These are phyloP conservation scores for Orthosia gracilis DNA, from an alignment of 2,888 invertebrate species.

Conservation along the genomic window DNA sequence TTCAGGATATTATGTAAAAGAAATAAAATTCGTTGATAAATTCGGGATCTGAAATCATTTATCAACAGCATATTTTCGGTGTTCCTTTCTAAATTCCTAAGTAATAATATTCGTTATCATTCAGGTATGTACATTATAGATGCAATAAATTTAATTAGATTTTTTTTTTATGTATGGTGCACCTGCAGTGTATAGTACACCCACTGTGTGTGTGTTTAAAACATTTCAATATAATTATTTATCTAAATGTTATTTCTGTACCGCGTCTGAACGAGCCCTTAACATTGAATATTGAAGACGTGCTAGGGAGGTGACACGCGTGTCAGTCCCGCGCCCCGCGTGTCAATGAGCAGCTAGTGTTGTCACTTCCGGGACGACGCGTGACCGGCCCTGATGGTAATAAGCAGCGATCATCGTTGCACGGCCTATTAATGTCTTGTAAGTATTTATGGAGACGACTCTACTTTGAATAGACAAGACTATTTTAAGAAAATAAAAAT, in stretches of 20 bases:
- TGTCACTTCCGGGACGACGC: conserved; percentile 73
- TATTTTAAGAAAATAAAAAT: conserved; percentile 9
- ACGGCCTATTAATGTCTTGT: conserved; percentile 67
- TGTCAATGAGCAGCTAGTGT: conserved; percentile 68
- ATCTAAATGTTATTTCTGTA: neutral
- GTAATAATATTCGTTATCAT: too few species aligned
- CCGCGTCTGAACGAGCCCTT: conserved; percentile 54
- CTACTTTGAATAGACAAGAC: conserved; percentile 29
- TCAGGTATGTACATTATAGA: too few species aligned
- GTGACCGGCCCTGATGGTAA: conserved; percentile 71
- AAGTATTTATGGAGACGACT: conserved; percentile 57
- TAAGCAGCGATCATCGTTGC: conserved; percentile 62
- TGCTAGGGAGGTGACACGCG: conserved; percentile 68
- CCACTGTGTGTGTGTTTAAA: too few species aligned
- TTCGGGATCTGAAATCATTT: too few species aligned
- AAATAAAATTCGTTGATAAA: too few species aligned
- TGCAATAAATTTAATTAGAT: too few species aligned
- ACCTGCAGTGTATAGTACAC: too few species aligned
- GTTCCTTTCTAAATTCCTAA: too few species aligned
- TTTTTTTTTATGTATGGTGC: too few species aligned
- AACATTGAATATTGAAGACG: conserved; percentile 66
- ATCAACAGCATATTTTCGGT: too few species aligned
- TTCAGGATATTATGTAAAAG: too few species aligned
- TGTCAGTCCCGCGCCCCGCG: conserved; percentile 67
- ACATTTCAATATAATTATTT: too few species aligned